Evolutionary conservation across 2,113 vertebrate species (phyloP), one percentile per base, ranked within the genome.

Genomic region (Etia nguti): DNA sequence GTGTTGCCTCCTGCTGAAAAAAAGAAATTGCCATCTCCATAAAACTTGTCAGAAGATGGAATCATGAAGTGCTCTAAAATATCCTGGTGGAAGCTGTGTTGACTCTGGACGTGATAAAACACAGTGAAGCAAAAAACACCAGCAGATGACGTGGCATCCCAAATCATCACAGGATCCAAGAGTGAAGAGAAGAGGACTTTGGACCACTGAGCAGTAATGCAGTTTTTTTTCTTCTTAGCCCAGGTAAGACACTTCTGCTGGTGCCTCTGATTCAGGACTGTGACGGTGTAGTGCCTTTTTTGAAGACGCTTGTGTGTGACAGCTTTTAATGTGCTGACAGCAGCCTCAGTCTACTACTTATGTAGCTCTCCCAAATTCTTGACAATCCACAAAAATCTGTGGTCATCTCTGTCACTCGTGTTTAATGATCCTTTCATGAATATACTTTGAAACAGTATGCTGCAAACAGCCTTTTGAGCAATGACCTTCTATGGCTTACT

Each of bases 261-360:
- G 5, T 16, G 46, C 34, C 65, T 16, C 13, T 46, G 2, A 1
- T 46, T 46, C 38, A 73, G 38, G 12, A 73, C 65, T 24, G n/a
- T 43, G 12, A 24, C 2, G 65, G 11, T 41, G 62, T 15, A 24
- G n/a, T n/a, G 0, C 0, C 1, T 43, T 70, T 43, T n/a, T 16
- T 4, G 12, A 43, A 70, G 36, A 16, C 4, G 15, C 22, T 16
- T 46, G 65, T 10, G 65, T 10, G 13, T 26, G 65, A 43, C 22
- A 43, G 8, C 65, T 46, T 1, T 43, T 70, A 6, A 70, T 26
- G n/a, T 15, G 4, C 46, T 2, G 4, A 5, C 43, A 13, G 12
- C 15, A 16, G 46, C 13, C 65, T 26, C 38, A 70, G n/a, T 1
- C 2, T 6, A 70, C n/a, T 43, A 43, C 13, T 43, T 43, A 4